phyloP scores from a whole-genome alignment of 2,113 vertebrate genomes.

The Camelus bactrianus region DNA sequence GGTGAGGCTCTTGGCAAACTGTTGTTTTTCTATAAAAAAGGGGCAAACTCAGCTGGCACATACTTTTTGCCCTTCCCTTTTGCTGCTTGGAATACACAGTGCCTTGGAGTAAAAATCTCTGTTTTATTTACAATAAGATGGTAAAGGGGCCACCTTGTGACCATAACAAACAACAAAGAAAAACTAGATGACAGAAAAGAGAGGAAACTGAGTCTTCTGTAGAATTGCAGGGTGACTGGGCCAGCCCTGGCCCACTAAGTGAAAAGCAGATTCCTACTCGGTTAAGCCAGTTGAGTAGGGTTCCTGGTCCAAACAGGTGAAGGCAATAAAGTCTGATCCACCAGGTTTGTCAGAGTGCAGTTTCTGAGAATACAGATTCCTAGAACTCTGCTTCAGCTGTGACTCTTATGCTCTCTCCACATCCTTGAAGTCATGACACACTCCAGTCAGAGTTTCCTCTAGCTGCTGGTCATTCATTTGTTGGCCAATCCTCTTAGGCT shows the following conservation, averaged over 20 bases:
- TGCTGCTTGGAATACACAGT: background rate
- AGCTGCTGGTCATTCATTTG: background rate
- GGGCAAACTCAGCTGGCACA: background rate
- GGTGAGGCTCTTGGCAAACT: background rate
- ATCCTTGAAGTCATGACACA: background rate
- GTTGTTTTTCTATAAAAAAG: background rate
- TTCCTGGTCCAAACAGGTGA: background rate
- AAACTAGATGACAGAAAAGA: background rate
- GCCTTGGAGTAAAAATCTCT: background rate
- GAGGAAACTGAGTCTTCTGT: background rate
- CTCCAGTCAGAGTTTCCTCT: background rate
- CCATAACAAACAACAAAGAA: background rate
- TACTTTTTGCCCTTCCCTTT: background rate
- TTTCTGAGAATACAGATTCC: background rate
- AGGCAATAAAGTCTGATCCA: background rate
- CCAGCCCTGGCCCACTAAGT: background rate
- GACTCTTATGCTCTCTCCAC: background rate
- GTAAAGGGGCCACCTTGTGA: slow-evolving; percentile 6
- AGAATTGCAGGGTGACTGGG: background rate
- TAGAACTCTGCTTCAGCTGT: background rate
- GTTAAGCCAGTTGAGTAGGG: background rate
- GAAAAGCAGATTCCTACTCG: background rate
- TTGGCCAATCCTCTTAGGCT: background rate
- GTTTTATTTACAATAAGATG: background rate
- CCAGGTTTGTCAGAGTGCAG: background rate